Base-by-base conservation (phyloP, 2,888 invertebrate genomes). In the Athrips mouffetella region DNA sequence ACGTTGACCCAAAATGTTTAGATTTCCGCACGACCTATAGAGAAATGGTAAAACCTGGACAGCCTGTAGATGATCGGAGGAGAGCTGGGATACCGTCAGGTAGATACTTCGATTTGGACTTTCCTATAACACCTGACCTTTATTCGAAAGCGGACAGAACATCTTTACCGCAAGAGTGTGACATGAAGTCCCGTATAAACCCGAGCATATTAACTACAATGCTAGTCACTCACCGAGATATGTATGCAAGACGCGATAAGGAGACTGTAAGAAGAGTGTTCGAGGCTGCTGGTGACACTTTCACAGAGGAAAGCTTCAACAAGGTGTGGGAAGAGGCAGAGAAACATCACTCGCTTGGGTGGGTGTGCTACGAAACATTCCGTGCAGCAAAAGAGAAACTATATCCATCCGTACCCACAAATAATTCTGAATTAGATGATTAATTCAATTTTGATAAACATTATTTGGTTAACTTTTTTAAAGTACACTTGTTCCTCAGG, bases 341-440 rank as follows among this genome's bases (percentile, higher is more conserved):
- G 54, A 76, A 85, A 54, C 62, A 67, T 48, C 90, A 91, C 63
- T 79, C 86, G 29, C 72, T 83, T 55, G 90, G 88, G 1, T 76
- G 76, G 68, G 91, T 91, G 23, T 90, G 90, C 58, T 86, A 80
- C 30, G 89, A 91, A 66, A 90, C 91, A 6, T 91, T 90, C 53
- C 68, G 78, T 2, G 61, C 54, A 46, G 73, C 78, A 1, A 58
- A 81, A 23, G 57, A 72, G 15, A 3, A 31, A 31, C 7, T 27
- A 8, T n/a, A n/a, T n/a, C n/a, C n/a, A n/a, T n/a, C n/a, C n/a
- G n/a, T n/a, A n/a, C n/a, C n/a, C n/a, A n/a, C n/a, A n/a, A n/a
- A n/a, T n/a, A n/a, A n/a, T n/a, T n/a, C n/a, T n/a, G n/a, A n/a
- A n/a, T n/a, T n/a, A n/a, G n/a, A n/a, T n/a, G n/a, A n/a, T n/a